A percentile compares a stretch with the other conserved stretches of the same genome.
phyloP scores from a whole-genome alignment of 1,140 invertebrate species.

The Globodera ellingtonae region DNA sequence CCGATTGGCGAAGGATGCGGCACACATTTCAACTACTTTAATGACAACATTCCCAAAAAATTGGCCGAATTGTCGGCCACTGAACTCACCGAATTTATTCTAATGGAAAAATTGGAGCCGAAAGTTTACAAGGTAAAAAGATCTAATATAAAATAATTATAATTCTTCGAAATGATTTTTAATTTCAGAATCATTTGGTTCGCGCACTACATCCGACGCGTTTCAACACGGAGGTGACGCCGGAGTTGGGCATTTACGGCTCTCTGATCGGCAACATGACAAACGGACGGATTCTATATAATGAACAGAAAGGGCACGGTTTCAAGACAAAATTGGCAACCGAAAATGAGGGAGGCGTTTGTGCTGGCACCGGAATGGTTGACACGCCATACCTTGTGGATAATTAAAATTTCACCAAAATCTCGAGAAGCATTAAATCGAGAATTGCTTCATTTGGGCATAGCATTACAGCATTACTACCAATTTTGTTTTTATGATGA shows the following conservation, averaged over 20 bases:
- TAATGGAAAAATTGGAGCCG: background rate
- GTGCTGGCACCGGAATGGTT: background rate
- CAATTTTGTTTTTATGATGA: too few species aligned
- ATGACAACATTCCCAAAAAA: background rate
- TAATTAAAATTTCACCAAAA: too few species aligned
- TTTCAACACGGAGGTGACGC: background rate
- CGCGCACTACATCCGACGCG: background rate
- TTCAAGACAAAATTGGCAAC: background rate
- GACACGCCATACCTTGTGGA: background rate
- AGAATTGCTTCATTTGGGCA: too few species aligned
- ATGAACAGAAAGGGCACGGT: background rate
- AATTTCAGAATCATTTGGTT: background rate
- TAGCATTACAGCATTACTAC: too few species aligned
- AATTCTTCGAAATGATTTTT: too few species aligned
- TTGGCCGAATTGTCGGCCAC: background rate
- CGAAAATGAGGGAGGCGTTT: background rate
- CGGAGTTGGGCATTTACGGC: background rate
- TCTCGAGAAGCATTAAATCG: too few species aligned
- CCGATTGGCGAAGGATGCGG: background rate
- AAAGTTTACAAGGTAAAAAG: background rate
- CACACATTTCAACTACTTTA: background rate
- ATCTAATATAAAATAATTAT: too few species aligned
- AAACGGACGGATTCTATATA: background rate
- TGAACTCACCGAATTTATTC: background rate
- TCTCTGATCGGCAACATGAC: background rate